Evolutionary conservation across 1,140 invertebrate genomes (phyloP), one percentile per base, ranked within the genome.

Genomic region (Drosophila orena): DNA sequence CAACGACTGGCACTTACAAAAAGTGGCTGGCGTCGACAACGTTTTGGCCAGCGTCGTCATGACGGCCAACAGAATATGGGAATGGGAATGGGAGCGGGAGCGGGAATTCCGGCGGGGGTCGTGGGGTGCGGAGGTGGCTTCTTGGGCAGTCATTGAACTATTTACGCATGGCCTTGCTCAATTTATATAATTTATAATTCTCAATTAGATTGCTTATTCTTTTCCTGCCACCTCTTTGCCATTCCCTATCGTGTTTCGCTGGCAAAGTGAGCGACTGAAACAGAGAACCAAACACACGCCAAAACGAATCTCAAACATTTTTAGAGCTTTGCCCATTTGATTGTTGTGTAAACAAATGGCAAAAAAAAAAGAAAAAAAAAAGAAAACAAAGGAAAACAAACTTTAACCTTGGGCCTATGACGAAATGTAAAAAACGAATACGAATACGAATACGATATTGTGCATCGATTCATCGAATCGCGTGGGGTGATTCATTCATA

Each of bases 131-230:
- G 46, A 69, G 77, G 72, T 49, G 53, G 53, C 59, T 61, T 61
- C 66, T 77, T 46, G 68, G 52, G 49, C 78, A 86, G 81, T 86
- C 81, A 81, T 86, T 86, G 81, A 86, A 86, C 81, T 81, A 81
- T 86, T 85, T 86, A 74, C 70, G 62, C 79, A 89, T 77, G 83
- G 76, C 83, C 83, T 88, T 88, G 83, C 75, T 73, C 71, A 73
- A 54, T 74, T 74, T 73, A 73, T 74, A 72, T 65, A 68, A 68
- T 68, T 68, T 74, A 74, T 72, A 73, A 70, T 70, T 70, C 66
- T 69, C 66, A 69, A 70, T 70, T 70, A 44, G 66, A 68, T 65
- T 68, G 56, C 62, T 70, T 56, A 42, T 42, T 47, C 35, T 40
- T 22, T 46, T 40, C 34, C 42, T 34, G 17, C 27, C 22, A 17